Evolutionary conservation across 2,797 vertebrate genomes (phyloP).

Genomic region (Pelochelys cantorii): DNA sequence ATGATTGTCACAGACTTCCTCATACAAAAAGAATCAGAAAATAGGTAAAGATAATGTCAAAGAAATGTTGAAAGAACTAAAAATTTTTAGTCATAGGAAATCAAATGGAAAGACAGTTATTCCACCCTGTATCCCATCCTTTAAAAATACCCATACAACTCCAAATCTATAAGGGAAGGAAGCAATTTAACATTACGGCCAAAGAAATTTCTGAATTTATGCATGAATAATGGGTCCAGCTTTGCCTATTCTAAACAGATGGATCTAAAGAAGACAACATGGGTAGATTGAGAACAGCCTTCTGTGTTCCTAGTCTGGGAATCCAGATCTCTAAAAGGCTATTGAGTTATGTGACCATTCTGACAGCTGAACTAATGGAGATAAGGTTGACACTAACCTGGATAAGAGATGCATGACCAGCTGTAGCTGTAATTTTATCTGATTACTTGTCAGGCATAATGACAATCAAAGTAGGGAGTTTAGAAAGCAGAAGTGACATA

Average conservation of each 20-base stretch:
- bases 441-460: background rate
- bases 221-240: background rate
- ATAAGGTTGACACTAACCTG: background rate
- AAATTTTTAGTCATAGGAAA: too few species aligned
- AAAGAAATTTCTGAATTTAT: background rate
- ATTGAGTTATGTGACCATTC: background rate
- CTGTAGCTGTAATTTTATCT: background rate
- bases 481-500: background rate
- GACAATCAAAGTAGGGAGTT: background rate
- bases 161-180: background rate
- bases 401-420: background rate
- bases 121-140: too few species aligned
- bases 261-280: background rate
- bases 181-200: background rate
- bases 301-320: background rate
- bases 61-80: too few species aligned
- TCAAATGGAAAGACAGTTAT: too few species aligned
- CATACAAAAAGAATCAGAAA: too few species aligned
- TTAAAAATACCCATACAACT: background rate
- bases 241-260: background rate
- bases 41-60: too few species aligned
- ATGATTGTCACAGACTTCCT: too few species aligned
- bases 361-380: background rate
- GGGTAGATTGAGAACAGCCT: background rate
- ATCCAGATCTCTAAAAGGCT: background rate